Evolutionary conservation across 2,888 invertebrate genomes (phyloP), one percentile per base, ranked within the genome.

Genomic region (Mechanitis messenoides): DNA sequence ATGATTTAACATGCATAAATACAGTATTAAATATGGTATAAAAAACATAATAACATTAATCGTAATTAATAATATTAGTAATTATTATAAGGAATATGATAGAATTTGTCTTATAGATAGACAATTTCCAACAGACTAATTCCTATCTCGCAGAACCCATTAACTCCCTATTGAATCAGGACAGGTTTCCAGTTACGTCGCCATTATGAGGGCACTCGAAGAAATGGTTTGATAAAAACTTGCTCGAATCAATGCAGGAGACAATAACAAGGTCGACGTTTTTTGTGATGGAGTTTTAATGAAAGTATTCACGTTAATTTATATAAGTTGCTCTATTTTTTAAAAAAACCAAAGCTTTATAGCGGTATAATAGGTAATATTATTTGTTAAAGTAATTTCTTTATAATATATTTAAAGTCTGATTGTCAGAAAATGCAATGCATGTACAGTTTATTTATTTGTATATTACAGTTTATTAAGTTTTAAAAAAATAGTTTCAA

Each of bases 231-330:
- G 28, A 50, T 7, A 50, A 50, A 50, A 50, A 50, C 50, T 50
- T 31, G 50, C 50, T 28, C 12, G 9, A 50, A 50, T 50, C 28
- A 50, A 20, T 28, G 20, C 50, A 59, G 60, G 56, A 57, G 60
- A 68, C 66, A 69, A 69, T 65, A 62, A 69, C 70, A 71, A 69
- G 70, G 70, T 63, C 70, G 64, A 58, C 42, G 55, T 57, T 28
- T 53, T 58, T 66, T 62, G 11, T 3, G 11, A 3, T 9, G 9
- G 9, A 42, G 42, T 42, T 42, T 5, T 35, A 53, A 59, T 59
- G 47, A 59, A 59, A 62, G 59, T 59, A 59, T 55, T 59, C 56
- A 50, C 58, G 20, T 20, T 58, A 38, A 58, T 47, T 38, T 11
- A 38, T 31, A 50, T 46, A 46, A 3, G n/a, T 47, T 45, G 35